Evolutionary conservation across 2,113 vertebrate species (phyloP).

Genomic region (Bos indicus): DNA sequence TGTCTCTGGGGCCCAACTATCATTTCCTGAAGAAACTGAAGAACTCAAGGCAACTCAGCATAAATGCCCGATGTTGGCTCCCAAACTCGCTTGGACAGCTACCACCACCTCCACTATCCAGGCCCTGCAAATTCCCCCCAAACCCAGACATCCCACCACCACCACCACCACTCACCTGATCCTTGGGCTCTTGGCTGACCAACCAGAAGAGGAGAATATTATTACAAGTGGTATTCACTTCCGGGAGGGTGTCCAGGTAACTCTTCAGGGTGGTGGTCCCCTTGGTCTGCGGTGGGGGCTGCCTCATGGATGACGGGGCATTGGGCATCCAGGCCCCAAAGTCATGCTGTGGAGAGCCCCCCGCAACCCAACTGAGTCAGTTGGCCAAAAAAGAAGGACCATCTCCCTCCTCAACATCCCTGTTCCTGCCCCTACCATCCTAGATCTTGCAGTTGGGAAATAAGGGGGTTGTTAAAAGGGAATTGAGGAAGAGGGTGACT

Average conservation of each 20-base stretch:
- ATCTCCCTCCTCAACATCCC: neutral
- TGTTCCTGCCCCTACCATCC: neutral
- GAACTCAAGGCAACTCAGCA: neutral
- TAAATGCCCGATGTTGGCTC: neutral
- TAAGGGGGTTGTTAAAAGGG: neutral
- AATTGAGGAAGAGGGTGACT: neutral
- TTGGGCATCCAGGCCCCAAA: slow-evolving; percentile 87
- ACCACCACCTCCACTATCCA: neutral
- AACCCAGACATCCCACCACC: neutral
- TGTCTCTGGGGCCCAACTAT: neutral
- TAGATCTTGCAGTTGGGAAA: neutral
- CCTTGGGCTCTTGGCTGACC: slow-evolving; percentile 77
- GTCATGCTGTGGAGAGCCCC: slow-evolving; percentile 79
- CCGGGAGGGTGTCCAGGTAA: slow-evolving; percentile 81
- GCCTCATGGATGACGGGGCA: slow-evolving; percentile 80
- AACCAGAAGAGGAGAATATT: slow-evolving; percentile 76
- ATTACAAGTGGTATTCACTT: slow-evolving; percentile 77
- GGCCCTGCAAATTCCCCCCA: neutral
- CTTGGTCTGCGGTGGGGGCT: slow-evolving; percentile 83
- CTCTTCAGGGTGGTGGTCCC: slow-evolving; percentile 75
- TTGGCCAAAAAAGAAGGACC: neutral
- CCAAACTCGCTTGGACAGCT: neutral
- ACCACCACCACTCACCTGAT: slow-evolving; percentile 74
- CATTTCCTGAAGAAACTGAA: neutral
- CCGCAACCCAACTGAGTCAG: neutral